Conservation (phyloP, 1,140 invertebrate genomes). For the Drosophila elegans region DNA sequence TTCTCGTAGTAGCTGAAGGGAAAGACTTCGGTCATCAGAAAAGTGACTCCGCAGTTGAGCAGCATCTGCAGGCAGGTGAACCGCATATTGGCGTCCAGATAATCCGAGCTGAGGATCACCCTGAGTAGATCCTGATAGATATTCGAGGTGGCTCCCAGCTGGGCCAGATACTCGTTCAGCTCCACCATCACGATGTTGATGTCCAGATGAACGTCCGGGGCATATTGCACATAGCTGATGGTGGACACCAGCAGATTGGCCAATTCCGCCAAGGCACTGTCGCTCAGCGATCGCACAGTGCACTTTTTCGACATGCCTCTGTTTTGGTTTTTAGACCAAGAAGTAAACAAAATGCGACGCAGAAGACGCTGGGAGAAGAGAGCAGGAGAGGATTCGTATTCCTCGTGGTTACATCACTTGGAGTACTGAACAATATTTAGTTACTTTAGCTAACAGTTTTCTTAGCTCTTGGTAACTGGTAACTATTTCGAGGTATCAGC, state of each 20-base stretch:
- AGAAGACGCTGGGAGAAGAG: slow-evolving; percentile 15
- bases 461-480: neutral
- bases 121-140: slow-evolving; percentile 88
- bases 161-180: slow-evolving; percentile 86
- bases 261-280: slow-evolving; percentile 72
- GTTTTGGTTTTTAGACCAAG: slow-evolving; percentile 36
- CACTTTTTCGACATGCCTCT: slow-evolving; percentile 79
- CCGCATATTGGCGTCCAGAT: slow-evolving; percentile 88
- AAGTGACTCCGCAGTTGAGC: slow-evolving; percentile 87
- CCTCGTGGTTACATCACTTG: slow-evolving; percentile 56
- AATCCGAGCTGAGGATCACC: slow-evolving; percentile 87
- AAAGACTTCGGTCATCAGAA: slow-evolving; percentile 88
- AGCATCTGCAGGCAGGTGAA: slow-evolving; percentile 87
- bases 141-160: slow-evolving; percentile 86
- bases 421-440: neutral
- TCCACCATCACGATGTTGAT: slow-evolving; percentile 86
- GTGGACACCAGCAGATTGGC: slow-evolving; percentile 82
- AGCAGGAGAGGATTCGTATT: slow-evolving; percentile 28
- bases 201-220: slow-evolving; percentile 86
- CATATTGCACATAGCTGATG: slow-evolving; percentile 76
- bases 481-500: neutral
- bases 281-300: slow-evolving; percentile 73
- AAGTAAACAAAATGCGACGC: slow-evolving; percentile 73
- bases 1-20: slow-evolving; percentile 88
- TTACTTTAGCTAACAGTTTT: neutral